Percentiles rank a stretch among this genome's conserved stretches.
Evolutionary conservation across 2,888 invertebrate genomes (phyloP).

Genomic region (Loripinus fragilis): DNA sequence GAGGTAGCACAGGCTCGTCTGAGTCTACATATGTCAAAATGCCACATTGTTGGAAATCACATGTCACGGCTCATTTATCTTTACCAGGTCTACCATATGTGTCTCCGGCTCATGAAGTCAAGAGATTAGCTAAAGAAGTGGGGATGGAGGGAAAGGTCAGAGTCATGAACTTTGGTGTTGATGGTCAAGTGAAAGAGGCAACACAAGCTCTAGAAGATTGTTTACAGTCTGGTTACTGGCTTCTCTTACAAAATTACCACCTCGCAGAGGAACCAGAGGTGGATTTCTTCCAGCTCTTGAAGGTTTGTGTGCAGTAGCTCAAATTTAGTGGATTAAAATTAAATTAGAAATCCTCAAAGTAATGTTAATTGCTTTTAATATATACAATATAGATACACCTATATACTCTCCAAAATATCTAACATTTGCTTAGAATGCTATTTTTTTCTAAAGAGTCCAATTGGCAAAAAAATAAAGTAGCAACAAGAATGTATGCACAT

Average conservation of each 20-base stretch:
- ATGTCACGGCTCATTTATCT: neutral
- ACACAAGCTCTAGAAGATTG: slow-evolving; percentile 77
- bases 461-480: no score
- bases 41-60: no score
- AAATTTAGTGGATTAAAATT: no score
- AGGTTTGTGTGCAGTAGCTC: slow-evolving; percentile 71
- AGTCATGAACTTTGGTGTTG: slow-evolving; percentile 80
- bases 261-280: slow-evolving; percentile 72
- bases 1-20: no score
- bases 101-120: slow-evolving; percentile 78
- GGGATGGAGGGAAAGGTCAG: slow-evolving; percentile 79
- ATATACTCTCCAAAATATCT: no score
- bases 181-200: slow-evolving; percentile 74
- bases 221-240: slow-evolving; percentile 80
- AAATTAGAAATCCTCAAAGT: no score
- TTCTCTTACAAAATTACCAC: slow-evolving; percentile 81
- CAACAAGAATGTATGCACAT: no score
- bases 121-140: slow-evolving; percentile 76
- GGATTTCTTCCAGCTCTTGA: slow-evolving; percentile 73
- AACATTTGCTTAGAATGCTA: no score
- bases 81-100: slow-evolving; percentile 73
- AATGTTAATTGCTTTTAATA: no score
- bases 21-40: no score
- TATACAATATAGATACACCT: no score
- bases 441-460: no score